Percentiles rank a stretch among this genome's conserved stretches.
Evolutionary conservation across 2,113 vertebrate species (phyloP).

Genomic region (Corvus moneduloides): DNA sequence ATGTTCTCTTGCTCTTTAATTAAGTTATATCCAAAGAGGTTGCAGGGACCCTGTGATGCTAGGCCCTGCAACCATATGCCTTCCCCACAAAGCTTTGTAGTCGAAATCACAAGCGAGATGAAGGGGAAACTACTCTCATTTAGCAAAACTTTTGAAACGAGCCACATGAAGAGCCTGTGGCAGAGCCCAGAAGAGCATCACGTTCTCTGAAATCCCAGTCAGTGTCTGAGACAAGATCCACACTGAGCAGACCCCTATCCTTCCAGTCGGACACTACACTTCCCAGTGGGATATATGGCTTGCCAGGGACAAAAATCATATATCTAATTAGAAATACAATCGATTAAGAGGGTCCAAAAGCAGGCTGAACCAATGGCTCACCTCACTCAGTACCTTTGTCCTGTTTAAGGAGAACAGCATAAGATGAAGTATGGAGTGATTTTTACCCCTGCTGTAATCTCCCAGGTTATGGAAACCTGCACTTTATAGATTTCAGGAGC

Average conservation of each 20-base stretch:
- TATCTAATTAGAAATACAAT: neutral
- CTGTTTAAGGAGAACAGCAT: neutral
- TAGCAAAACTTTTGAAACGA: neutral
- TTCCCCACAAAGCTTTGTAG: neutral
- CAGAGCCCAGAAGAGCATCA: neutral
- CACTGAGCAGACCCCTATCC: rapidly evolving
- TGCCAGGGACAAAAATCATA: neutral
- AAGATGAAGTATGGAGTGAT: neutral
- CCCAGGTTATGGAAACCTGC: neutral
- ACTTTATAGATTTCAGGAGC: neutral
- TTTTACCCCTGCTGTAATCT: neutral
- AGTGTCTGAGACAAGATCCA: neutral
- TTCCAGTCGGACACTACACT: neutral
- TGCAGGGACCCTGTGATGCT: neutral
- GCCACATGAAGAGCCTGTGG: neutral
- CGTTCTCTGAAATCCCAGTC: neutral
- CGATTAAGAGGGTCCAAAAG: neutral
- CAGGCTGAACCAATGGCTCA: neutral
- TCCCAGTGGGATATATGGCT: rapidly evolving
- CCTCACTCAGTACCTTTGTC: neutral
- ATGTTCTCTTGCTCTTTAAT: neutral
- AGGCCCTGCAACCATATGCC: rapidly evolving
- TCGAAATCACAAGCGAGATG: neutral
- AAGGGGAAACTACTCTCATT: neutral
- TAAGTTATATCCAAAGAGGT: neutral